Evolutionary conservation across 2,888 invertebrate species (phyloP), one percentile per base, ranked within the genome.

Genomic region (Ichneumon xanthorius): DNA sequence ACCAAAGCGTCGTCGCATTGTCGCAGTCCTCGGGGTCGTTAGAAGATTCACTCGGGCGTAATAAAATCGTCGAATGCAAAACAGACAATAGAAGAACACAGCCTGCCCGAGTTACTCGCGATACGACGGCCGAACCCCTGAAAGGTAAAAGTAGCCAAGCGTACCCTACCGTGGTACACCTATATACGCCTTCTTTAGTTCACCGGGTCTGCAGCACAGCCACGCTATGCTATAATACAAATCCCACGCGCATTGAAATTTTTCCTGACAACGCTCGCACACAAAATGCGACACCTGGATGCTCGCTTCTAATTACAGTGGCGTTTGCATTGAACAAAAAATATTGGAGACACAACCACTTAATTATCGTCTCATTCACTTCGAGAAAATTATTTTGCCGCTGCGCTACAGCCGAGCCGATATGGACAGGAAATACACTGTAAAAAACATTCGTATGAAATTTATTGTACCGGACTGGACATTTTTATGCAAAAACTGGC

Each of bases 11-110:
- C 81, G 67, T 80, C 68, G 58, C 37, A 33, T 83, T 58, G 40
- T 63, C 73, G 70, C 88, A 88, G 86, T 88, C 89, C 90, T 89
- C 83, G 11, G 58, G 90, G 88, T 92, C 91, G 92, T 92, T 92
- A 92, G 90, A 90, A 87, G 90, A 91, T 89, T 90, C 89, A 92
- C 82, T 89, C 88, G 90, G 88, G 89, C 91, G 91, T 92, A 88
- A 92, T 92, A 89, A 89, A 92, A 92, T 91, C 89, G 91, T 76
- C 90, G 91, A 91, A 92, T 92, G 87, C 89, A 90, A 89, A 90
- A 88, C 90, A 87, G 90, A 92, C 92, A 92, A 92, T 90, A 88
- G 88, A 61, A 68, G 85, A 86, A 86, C 82, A 81, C 80, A 22
- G 22, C 22, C 75, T 50, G 70, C 53, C 75, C 53, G 70, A 26